Conservation (phyloP, 2,797 vertebrate species). For the Borostomias antarcticus region DNA sequence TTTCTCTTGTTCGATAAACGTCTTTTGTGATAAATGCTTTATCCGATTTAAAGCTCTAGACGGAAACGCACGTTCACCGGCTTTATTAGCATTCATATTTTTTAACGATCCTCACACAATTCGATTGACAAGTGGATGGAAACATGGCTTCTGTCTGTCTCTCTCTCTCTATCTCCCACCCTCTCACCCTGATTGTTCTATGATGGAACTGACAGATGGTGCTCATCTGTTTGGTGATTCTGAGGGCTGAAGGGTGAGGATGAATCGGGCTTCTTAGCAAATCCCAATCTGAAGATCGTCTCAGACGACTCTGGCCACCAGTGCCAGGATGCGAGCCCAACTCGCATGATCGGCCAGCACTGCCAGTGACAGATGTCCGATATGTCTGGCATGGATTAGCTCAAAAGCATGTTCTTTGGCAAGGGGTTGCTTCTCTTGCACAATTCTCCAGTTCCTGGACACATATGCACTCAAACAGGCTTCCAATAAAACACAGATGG, state of each 20-base stretch:
- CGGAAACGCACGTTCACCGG: no score
- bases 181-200: slow-evolving; percentile 9
- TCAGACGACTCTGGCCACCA: slow-evolving; percentile 56
- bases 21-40: no score
- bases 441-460: slow-evolving; percentile 59
- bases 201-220: not conserved
- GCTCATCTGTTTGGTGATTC: slow-evolving; percentile 6
- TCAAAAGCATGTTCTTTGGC: slow-evolving; percentile 67
- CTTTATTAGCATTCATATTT: no score
- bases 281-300: slow-evolving; percentile 63
- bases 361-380: slow-evolving; percentile 77
- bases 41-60: no score
- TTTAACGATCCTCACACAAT: not conserved
- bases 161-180: not conserved
- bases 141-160: not conserved
- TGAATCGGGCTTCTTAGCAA: slow-evolving; percentile 32
- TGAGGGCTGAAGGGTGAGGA: slow-evolving; percentile 17
- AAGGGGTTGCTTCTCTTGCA: no score
- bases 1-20: no score
- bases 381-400: slow-evolving; percentile 74
- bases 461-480: slow-evolving; percentile 51
- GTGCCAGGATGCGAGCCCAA: slow-evolving; percentile 58
- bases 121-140: no score
- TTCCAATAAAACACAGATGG: slow-evolving; percentile 44
- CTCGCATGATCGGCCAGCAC: slow-evolving; percentile 59